Conservation (phyloP, 2,888 invertebrate genomes). For the Merodon equestris region DNA sequence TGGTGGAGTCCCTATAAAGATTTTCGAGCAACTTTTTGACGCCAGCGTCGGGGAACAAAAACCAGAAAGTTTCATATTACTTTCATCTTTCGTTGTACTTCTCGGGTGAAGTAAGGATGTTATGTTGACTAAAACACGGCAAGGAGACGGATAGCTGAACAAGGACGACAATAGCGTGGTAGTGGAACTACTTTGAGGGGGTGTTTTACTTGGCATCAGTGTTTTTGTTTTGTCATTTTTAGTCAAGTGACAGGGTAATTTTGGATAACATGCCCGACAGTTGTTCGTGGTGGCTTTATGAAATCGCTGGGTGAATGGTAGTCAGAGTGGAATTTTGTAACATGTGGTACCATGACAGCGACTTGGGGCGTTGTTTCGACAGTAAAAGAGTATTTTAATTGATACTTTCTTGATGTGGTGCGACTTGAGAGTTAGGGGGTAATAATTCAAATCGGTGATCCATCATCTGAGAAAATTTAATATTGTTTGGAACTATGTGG, state of each 20-base stretch:
- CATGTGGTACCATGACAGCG: slow-evolving; percentile 34
- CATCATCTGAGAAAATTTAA: neutral
- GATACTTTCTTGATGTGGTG: too few relatives aligned
- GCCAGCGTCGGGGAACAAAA: neutral
- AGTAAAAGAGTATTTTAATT: too few relatives aligned
- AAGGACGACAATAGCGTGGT: neutral
- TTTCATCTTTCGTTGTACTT: slow-evolving; percentile 47
- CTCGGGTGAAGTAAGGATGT: slow-evolving; percentile 1
- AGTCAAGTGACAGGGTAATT: slow-evolving; percentile 56
- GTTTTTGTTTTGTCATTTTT: slow-evolving; percentile 40
- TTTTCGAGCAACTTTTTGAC: slow-evolving; percentile 29
- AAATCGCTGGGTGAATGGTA: neutral
- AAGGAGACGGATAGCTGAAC: slow-evolving; percentile 3
- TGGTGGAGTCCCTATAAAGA: neutral
- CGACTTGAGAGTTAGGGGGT: too few relatives aligned
- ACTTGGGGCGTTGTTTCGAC: neutral
- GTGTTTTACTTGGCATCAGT: neutral
- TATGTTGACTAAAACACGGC: slow-evolving; percentile 10
- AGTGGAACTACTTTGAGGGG: neutral
- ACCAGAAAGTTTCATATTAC: slow-evolving; percentile 59
- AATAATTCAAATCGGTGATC: neutral
- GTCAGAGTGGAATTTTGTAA: slow-evolving; percentile 13
- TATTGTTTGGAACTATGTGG: too few relatives aligned
- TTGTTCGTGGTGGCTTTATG: neutral
- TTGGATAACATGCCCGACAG: slow-evolving; percentile 50